Percentiles rank a stretch among this genome's conserved stretches.
phyloP scores from a whole-genome alignment of 2,113 vertebrate genomes.

The Aegypius monachus region DNA sequence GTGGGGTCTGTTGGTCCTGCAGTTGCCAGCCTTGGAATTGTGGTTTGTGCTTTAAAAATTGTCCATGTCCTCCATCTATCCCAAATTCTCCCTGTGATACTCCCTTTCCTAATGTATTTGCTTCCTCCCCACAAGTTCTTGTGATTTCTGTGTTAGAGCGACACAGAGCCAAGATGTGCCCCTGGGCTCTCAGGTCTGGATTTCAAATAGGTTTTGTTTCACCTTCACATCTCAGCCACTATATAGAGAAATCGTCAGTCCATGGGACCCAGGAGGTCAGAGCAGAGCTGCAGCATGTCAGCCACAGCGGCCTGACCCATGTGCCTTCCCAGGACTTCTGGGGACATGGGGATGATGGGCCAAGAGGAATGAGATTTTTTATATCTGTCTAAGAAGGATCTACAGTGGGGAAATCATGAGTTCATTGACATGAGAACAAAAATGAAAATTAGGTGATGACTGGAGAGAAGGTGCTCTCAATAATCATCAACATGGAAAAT shows the following conservation, averaged over 20 bases:
- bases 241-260: rapidly evolving
- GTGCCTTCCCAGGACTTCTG: not conserved
- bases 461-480: not conserved
- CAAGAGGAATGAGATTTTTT: not conserved
- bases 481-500: not conserved
- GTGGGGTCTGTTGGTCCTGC: not conserved
- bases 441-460: not conserved
- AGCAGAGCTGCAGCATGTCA: not conserved
- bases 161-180: not conserved
- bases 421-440: not conserved
- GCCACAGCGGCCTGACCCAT: not conserved
- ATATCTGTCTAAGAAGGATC: not conserved
- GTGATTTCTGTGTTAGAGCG: not conserved
- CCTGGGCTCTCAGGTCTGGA: not conserved
- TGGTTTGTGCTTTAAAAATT: not conserved
- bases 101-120: not conserved
- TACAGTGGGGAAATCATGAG: not conserved
- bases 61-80: not conserved
- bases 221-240: not conserved
- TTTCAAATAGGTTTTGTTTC: not conserved
- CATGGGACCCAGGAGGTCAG: not conserved
- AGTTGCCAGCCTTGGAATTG: not conserved
- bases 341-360: not conserved
- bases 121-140: not conserved
- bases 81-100: not conserved